Evolutionary conservation across 2,888 invertebrate genomes (phyloP).

Genomic region (Caenorhabditis angaria): DNA sequence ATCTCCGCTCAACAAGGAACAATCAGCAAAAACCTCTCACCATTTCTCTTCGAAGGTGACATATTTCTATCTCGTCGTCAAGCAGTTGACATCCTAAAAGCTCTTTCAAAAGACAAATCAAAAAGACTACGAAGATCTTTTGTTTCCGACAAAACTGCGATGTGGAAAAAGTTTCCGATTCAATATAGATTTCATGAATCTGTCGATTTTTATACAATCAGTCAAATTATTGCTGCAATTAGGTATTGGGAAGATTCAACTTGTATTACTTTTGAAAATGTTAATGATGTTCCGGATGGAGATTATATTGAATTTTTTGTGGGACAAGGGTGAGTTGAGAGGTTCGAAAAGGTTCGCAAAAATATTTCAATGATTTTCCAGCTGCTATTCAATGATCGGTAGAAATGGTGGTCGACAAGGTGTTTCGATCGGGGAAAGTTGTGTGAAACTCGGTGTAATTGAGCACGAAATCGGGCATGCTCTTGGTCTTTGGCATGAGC

Average conservation of each 20-base stretch:
- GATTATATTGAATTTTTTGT: constrained; percentile 71
- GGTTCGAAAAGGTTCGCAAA: too few relatives aligned
- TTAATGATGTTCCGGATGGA: constrained; percentile 44
- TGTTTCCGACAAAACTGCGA: constrained; percentile 61
- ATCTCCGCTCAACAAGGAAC: constrained; percentile 63
- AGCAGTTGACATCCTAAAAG: constrained; percentile 61
- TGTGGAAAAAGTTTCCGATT: constrained; percentile 64
- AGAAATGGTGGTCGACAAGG: constrained; percentile 71
- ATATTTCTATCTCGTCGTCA: constrained; percentile 66
- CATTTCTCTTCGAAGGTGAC: constrained; percentile 71
- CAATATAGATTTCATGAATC: constrained; percentile 69
- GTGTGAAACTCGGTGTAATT: constrained; percentile 68
- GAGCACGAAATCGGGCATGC: constrained; percentile 71
- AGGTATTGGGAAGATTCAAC: constrained; percentile 69
- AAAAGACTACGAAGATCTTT: constrained; percentile 49
- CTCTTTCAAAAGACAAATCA: constrained; percentile 40
- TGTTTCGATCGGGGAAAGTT: constrained; percentile 70
- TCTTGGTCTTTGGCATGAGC: constrained; percentile 72
- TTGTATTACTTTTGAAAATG: constrained; percentile 65
- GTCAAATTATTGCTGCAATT: constrained; percentile 65
- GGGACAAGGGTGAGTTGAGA: constrained; percentile 68
- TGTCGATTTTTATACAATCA: constrained; percentile 65
- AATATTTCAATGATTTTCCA: constrained; percentile 19
- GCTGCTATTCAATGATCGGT: constrained; percentile 72
- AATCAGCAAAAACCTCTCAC: constrained; percentile 57